A percentile compares a stretch with the other conserved stretches of the same genome.
phyloP scores from a whole-genome alignment of 2,113 vertebrate genomes.

The Mirounga angustirostris region DNA sequence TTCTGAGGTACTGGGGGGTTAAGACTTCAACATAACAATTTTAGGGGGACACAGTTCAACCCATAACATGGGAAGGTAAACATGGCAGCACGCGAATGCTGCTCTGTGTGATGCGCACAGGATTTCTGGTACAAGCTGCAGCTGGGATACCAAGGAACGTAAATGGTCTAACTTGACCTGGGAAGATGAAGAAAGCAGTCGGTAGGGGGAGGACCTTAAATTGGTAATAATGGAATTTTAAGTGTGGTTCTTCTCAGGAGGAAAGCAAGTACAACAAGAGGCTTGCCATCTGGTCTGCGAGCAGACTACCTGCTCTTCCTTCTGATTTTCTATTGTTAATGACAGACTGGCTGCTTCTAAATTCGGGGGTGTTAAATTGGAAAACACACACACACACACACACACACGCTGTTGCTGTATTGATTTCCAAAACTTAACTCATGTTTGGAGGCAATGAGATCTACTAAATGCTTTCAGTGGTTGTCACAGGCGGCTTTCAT shows the following conservation, averaged over 20 bases:
- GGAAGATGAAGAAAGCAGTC: background rate
- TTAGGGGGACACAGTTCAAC: background rate
- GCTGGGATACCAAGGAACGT: background rate
- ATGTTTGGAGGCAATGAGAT: background rate
- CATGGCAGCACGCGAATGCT: no score
- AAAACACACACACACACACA: background rate
- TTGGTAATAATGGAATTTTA: background rate
- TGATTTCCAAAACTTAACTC: background rate
- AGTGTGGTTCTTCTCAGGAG: background rate
- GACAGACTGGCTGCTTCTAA: background rate
- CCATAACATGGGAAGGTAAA: background rate
- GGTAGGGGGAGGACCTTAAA: no score
- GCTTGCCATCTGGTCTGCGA: background rate
- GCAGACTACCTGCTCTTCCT: background rate
- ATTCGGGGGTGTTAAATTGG: background rate
- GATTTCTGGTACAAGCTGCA: background rate
- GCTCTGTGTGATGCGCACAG: accelerated
- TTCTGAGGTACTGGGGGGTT: background rate
- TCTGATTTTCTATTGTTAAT: background rate
- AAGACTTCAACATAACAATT: background rate
- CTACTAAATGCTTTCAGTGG: no score
- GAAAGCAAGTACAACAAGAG: background rate
- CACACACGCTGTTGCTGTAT: background rate
- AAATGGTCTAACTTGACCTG: background rate
- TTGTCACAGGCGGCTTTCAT: background rate